Base-by-base conservation (phyloP, 2,888 invertebrate genomes). In the Gryllus longicercus region DNA sequence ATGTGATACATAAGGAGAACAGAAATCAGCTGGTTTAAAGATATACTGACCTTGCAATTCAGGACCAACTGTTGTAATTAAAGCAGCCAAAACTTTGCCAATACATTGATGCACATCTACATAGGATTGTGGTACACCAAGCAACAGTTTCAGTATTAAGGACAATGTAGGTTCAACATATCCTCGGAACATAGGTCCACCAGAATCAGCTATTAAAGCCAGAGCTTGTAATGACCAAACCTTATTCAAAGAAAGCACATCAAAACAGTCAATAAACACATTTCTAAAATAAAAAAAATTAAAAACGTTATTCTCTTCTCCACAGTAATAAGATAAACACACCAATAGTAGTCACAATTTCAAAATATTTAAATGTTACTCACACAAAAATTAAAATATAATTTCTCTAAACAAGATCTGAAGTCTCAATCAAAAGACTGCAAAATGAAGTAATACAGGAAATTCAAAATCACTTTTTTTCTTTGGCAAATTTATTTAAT, bases 141-240 rank as follows among this genome's bases (percentile, higher is more conserved):
- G 90, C 79, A 98, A 89, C 79, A 98, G 90, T 85, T 97, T 96
- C 81, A 99, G 88, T n/a, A 96, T 94, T 79, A 98, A 89, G 14
- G 95, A 95, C 80, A 99, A 89, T 0, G 97, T 95, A 0, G 97
- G 96, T 86, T 99, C 99, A 23, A 99, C 98, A 87, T 97, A 99
- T 50, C 96, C 93, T 38, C 98, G 92, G 89, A 99, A 99, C 97
- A 99, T 98, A 0, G 99, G 99, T 0, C 99, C 99, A 1, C 99
- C 98, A 0, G 98, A 98, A 87, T 99, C 98, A 4, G 97, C 98
- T 82, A 99, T 95, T 82, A 99, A 90, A 0, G 97, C 95, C 49
- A 99, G 88, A 0, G 99, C 98, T 88, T 99, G 97, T 18, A 99
- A 89, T 0, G 99, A 95, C 99, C 99, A 99, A 51, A 97, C 95